These are phyloP conservation scores for Gobio occitaniae DNA, from an alignment of 2,797 vertebrate genomes.

Conservation along the genomic window DNA sequence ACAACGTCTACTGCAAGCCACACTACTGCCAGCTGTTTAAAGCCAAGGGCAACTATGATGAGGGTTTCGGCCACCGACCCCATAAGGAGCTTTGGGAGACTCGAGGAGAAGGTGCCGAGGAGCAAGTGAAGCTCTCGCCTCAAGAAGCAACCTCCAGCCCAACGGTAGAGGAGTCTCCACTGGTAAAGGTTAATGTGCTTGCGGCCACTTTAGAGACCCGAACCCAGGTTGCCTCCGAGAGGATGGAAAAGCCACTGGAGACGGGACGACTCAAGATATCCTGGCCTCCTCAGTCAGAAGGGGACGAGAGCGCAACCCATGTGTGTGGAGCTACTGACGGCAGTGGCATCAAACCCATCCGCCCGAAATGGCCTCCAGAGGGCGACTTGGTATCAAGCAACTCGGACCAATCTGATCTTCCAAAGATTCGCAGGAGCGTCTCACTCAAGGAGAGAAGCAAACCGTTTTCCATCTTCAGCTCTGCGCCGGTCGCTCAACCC, in stretches of 20 bases:
- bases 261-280: conserved; percentile 90
- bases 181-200: conserved; percentile 90
- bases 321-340: conserved; percentile 65
- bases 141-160: conserved; percentile 75
- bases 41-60: conserved; percentile 97
- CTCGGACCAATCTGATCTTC: conserved; percentile 79
- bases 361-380: conserved; percentile 86
- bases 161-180: conserved; percentile 90
- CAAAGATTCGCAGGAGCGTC: conserved; percentile 80
- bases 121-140: conserved; percentile 67
- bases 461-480: conserved; percentile 76
- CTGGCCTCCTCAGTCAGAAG: conserved; percentile 86
- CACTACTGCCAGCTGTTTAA: conserved; percentile 98
- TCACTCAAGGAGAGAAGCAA: conserved; percentile 90
- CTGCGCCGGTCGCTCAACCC: conserved; percentile 37
- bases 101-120: conserved; percentile 77
- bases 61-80: conserved; percentile 94
- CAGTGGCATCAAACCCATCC: conserved; percentile 62
- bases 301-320: conserved; percentile 54
- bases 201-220: conserved; percentile 91
- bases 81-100: conserved; percentile 94
- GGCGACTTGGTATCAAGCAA: conserved; percentile 76
- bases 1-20: conserved; percentile 94
- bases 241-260: conserved; percentile 83
- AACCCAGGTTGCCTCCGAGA: conserved; percentile 67